Percentiles rank a stretch among this genome's conserved stretches.
phyloP scores from a whole-genome alignment of 2,113 vertebrate species.

The Rhinoptilus africanus region DNA sequence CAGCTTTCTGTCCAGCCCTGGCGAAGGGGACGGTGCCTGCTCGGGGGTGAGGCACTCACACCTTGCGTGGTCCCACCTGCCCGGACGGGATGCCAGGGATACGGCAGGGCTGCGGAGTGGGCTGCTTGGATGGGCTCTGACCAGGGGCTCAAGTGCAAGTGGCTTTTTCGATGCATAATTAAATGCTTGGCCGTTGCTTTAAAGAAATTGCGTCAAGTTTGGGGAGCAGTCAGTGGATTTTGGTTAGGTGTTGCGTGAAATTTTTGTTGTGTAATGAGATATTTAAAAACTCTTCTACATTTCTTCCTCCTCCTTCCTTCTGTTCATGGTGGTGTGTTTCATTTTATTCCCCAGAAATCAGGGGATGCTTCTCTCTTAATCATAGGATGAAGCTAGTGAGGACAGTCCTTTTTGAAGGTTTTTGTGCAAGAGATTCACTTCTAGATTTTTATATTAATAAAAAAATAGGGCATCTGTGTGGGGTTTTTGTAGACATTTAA shows the following conservation, averaged over 20 bases:
- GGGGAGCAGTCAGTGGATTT: neutral
- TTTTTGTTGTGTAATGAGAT: neutral
- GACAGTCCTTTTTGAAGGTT: neutral
- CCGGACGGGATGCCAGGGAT: rapidly evolving
- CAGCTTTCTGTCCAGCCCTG: neutral
- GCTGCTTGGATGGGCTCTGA: neutral
- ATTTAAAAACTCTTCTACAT: neutral
- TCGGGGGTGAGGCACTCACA: neutral
- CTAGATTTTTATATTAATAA: no score
- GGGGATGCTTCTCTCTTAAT: neutral
- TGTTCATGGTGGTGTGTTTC: neutral
- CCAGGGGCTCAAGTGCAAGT: neutral
- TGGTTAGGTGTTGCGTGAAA: neutral
- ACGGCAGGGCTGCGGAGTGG: neutral
- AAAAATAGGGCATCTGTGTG: no score
- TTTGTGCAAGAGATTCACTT: neutral
- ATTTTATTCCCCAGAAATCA: neutral
- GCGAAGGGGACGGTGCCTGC: neutral
- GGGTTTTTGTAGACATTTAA: neutral
- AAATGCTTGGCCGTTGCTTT: neutral
- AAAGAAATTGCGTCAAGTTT: neutral
- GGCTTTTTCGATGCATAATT: rapidly evolving
- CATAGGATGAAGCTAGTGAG: neutral
- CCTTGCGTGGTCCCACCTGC: neutral
- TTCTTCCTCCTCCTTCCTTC: neutral